Evolutionary conservation across 2,797 vertebrate genomes (phyloP).

Genomic region (Alauda arvensis): DNA sequence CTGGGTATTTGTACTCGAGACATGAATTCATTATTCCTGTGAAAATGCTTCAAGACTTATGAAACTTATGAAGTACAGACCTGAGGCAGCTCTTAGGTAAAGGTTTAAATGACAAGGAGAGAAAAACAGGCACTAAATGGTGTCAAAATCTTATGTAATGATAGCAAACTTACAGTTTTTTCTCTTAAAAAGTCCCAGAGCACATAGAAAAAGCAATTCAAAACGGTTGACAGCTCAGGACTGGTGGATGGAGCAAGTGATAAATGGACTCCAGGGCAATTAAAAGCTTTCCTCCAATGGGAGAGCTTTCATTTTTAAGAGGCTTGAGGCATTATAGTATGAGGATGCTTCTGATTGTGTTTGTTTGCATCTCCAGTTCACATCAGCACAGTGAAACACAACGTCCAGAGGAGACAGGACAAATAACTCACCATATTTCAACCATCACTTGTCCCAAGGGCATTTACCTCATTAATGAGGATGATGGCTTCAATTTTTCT

Average conservation of each 20-base stretch:
- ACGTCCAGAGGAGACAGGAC: not conserved
- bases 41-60: not conserved
- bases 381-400: not conserved
- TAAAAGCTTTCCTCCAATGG: not conserved
- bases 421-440: constrained; percentile 9
- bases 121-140: not conserved
- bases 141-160: not conserved
- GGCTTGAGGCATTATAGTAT: not conserved
- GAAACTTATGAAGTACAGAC: not conserved
- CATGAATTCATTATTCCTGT: not conserved
- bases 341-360: not conserved
- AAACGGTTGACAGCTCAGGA: not conserved
- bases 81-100: not conserved
- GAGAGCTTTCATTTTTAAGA: not conserved
- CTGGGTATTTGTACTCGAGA: not conserved
- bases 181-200: not conserved
- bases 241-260: not conserved
- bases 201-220: not conserved
- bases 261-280: not conserved
- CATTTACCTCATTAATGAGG: constrained; percentile 28
- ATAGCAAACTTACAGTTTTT: not conserved
- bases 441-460: not conserved
- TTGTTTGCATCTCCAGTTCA: not conserved
- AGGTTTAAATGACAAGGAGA: not conserved
- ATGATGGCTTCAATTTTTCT: constrained; percentile 29